Evolutionary conservation across 2,888 invertebrate species (phyloP).

Genomic region (Marasmarcha lunaedactyla): DNA sequence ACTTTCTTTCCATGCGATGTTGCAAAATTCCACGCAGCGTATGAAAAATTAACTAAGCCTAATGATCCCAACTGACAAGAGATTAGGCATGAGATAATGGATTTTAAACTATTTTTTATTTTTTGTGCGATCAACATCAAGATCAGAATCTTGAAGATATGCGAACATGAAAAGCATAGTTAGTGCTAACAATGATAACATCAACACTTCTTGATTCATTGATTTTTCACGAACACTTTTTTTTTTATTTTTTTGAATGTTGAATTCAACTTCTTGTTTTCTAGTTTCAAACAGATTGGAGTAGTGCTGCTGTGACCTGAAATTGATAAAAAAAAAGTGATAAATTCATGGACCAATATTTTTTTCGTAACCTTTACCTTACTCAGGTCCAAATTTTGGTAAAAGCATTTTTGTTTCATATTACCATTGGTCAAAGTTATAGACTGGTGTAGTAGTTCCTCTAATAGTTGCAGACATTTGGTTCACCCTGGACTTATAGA

Average conservation of each 20-base stretch:
- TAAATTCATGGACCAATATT: slow-evolving; percentile 4
- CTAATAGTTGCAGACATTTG: slow-evolving; percentile 65
- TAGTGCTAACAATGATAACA: slow-evolving; percentile 29
- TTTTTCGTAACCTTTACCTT: no score
- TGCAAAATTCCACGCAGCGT: no score
- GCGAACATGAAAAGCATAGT: slow-evolving; percentile 26
- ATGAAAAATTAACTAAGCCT: no score
- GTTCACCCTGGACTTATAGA: slow-evolving; percentile 72
- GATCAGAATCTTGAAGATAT: no score
- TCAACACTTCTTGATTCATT: slow-evolving; percentile 29
- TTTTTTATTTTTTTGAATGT: slow-evolving; percentile 23
- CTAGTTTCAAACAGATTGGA: slow-evolving; percentile 37
- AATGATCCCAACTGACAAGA: no score
- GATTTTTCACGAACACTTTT: slow-evolving; percentile 15
- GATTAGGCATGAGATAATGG: no score
- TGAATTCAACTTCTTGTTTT: slow-evolving; percentile 30
- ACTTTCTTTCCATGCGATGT: no score
- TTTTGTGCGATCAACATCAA: slow-evolving; percentile 29
- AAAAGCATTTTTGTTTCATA: no score
- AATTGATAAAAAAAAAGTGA: slow-evolving; percentile 15
- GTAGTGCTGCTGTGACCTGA: slow-evolving; percentile 66
- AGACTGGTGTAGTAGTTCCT: slow-evolving; percentile 76
- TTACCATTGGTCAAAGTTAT: slow-evolving; percentile 86
- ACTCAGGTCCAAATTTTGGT: no score
- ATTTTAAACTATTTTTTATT: no score